Percentiles rank a stretch among this genome's conserved stretches.
phyloP scores from a whole-genome alignment of 2,113 vertebrate species.

The Rhinoderma darwinii region DNA sequence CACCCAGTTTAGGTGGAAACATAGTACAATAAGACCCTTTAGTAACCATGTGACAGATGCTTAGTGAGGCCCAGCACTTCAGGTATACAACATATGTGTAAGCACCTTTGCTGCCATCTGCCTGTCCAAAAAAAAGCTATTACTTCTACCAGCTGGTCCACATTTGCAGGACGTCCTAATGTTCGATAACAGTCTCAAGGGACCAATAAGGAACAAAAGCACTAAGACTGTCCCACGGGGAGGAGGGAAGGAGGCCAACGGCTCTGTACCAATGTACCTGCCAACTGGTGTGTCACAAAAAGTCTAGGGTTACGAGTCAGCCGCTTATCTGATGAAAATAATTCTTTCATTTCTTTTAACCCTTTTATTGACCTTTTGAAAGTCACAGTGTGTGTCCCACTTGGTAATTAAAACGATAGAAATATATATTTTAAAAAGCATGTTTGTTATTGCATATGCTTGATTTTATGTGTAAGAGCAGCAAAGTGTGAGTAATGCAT shows the following conservation, averaged over 20 bases:
- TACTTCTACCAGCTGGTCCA: constrained; percentile 75
- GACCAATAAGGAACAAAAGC: constrained; percentile 74
- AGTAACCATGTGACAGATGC: constrained; percentile 61
- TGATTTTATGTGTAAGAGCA: no score
- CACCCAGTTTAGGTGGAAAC: constrained; percentile 13
- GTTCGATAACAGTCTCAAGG: constrained; percentile 64
- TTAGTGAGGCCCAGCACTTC: constrained; percentile 55
- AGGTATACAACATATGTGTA: constrained; percentile 61
- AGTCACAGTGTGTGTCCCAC: background rate
- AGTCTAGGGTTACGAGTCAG: constrained; percentile 76
- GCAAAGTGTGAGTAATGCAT: no score
- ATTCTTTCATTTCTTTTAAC: constrained; percentile 74
- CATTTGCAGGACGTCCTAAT: constrained; percentile 69
- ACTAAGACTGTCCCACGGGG: constrained; percentile 73
- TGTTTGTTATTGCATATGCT: background rate
- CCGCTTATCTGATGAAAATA: constrained; percentile 85
- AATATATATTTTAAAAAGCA: background rate
- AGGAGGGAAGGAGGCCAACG: constrained; percentile 70
- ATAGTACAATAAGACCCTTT: constrained; percentile 38
- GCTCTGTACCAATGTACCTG: constrained; percentile 79
- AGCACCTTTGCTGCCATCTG: constrained; percentile 75
- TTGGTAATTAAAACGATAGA: background rate
- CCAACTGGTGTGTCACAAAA: constrained; percentile 91
- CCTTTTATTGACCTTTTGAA: constrained; percentile 18
- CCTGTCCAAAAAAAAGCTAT: constrained; percentile 56